phyloP scores from a whole-genome alignment of 2,797 vertebrate species.

The Danio jaintianensis region DNA sequence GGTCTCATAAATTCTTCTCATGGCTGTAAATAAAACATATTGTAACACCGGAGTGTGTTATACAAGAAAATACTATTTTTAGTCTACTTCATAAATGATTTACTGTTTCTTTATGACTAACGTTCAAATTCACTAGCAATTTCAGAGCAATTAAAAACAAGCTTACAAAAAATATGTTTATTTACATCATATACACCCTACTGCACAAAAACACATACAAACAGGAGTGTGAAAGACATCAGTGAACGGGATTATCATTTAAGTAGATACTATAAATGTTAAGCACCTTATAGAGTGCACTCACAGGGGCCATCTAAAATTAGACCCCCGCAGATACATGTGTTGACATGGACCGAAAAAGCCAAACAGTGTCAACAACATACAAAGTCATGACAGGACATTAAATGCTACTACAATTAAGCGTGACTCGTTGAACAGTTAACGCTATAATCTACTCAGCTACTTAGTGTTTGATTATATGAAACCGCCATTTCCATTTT shows the following conservation, averaged over 20 bases:
- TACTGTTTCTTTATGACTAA: too few species aligned
- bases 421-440: neutral
- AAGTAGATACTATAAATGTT: slow-evolving; percentile 46
- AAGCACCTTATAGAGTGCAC: slow-evolving; percentile 50
- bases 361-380: neutral
- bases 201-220: slow-evolving; percentile 14
- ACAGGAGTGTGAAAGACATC: slow-evolving; percentile 19
- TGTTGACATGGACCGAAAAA: neutral
- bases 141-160: neutral
- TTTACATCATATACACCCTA: slow-evolving; percentile 8
- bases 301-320: slow-evolving; percentile 41
- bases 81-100: too few species aligned
- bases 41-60: too few species aligned
- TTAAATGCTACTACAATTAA: slow-evolving; percentile 1
- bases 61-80: too few species aligned
- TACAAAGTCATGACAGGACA: neutral
- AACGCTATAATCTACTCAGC: slow-evolving; percentile 9
- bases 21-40: too few species aligned
- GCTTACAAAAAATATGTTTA: slow-evolving; percentile 21
- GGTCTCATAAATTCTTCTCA: too few species aligned
- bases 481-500: neutral
- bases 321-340: slow-evolving; percentile 35
- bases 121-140: neutral
- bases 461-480: slow-evolving; percentile 12
- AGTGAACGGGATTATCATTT: slow-evolving; percentile 53